Evolutionary conservation across 92 coral and sea anemone species (phyloP), one percentile per base, ranked within the genome.

Genomic region (Zoanthus gigantus): DNA sequence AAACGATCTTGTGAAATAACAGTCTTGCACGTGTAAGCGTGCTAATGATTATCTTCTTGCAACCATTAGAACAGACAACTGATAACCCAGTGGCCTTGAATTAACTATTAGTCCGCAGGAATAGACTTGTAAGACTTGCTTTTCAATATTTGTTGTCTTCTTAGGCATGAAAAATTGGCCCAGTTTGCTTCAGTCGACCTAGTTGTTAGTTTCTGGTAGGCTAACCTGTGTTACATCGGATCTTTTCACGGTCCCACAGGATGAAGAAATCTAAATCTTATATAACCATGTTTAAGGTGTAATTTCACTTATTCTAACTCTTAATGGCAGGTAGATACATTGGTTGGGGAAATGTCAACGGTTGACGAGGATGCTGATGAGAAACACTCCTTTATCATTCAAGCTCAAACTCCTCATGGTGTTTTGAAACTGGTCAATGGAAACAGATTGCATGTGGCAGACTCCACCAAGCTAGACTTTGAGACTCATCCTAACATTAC

Each of bases 291-390:
- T 34, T 1, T 3, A 1, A 34, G 42, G 42, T 34, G 42, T 34
- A 1, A 34, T 34, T 34, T 34, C 42, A 34, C 3, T 73, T 73
- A n/a, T 42, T 0, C 6, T 72, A 11, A 6, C 46, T 15, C 13
- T 14, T 12, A 37, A n/a, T 29, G 52, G 9, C 84, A 92, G 95
- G 77, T 83, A 61, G 89, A 77, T 46, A 57, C 89, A 1, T 58
- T 93, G 54, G 90, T 93, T 0, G 95, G 79, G 71, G 94, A 88
- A 44, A 67, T 93, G 90, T 83, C 90, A 47, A 83, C 95, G 32
- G 48, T 88, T 6, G 95, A 92, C 74, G 94, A 92, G 48, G 94
- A 92, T 60, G 31, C 31, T 14, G 92, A 86, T 57, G 94, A 93
- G 94, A 88, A 53, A 30, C 95, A 93, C 85, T 63, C 88, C 30